These are phyloP conservation scores for Chrysomela aeneicollis DNA, from an alignment of 2,888 invertebrate genomes.

Conservation along the genomic window DNA sequence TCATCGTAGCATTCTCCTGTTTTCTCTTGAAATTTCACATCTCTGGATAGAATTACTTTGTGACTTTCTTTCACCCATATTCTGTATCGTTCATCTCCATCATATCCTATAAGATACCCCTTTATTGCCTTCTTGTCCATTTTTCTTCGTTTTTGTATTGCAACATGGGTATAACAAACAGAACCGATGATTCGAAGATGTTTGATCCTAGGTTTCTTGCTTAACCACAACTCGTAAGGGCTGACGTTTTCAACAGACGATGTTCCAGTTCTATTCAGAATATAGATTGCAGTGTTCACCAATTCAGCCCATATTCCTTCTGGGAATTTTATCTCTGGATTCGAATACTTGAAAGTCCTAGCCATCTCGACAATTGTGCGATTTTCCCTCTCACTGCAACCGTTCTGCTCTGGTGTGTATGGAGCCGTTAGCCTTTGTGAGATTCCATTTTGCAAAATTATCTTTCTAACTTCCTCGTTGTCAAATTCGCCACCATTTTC, in stretches of 20 bases:
- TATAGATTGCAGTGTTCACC: constrained; percentile 37
- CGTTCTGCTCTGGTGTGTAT: constrained; percentile 10
- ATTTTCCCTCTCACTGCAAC: constrained; percentile 44
- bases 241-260: constrained; percentile 40
- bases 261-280: constrained; percentile 43
- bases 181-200: constrained; percentile 42
- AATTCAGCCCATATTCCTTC: constrained; percentile 45
- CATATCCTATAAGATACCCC: constrained; percentile 47
- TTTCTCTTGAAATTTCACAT: too few relatives aligned
- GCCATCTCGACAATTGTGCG: too few relatives aligned
- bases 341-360: constrained; percentile 47
- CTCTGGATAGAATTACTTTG: too few relatives aligned
- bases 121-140: too few relatives aligned
- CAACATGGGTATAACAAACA: too few relatives aligned
- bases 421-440: too few relatives aligned
- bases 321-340: constrained; percentile 33
- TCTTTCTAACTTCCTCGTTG: too few relatives aligned
- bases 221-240: constrained; percentile 48
- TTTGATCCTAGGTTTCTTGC: constrained; percentile 38
- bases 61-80: too few relatives aligned
- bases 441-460: too few relatives aligned
- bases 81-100: constrained; percentile 46
- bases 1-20: too few relatives aligned
- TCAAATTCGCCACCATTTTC: too few relatives aligned
- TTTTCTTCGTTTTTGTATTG: too few relatives aligned